A percentile compares a stretch with the other conserved stretches of the same genome.
Evolutionary conservation across 1,140 invertebrate genomes (phyloP).

Genomic region (Hestina assimilis): DNA sequence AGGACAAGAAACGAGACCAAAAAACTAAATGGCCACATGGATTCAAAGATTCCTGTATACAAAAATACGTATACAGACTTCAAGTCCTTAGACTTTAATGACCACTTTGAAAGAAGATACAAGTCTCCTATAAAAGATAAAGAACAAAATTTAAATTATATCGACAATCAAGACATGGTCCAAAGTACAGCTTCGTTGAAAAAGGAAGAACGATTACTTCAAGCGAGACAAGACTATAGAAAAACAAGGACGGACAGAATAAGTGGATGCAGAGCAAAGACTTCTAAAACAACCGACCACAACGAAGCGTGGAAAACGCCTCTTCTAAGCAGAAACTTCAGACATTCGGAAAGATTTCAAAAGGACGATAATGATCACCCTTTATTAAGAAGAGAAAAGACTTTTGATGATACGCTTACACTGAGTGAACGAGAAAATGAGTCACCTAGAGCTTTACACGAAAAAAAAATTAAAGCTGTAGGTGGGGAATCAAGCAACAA

Average conservation of each 20-base stretch:
- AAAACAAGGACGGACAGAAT: slow-evolving; percentile 63
- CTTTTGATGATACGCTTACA: slow-evolving; percentile 69
- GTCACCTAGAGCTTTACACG: slow-evolving; percentile 52
- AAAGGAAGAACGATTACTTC: slow-evolving; percentile 69
- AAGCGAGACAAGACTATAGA: slow-evolving; percentile 63
- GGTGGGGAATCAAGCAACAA: slow-evolving; percentile 60
- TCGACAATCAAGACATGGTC: slow-evolving; percentile 66
- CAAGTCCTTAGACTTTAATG: slow-evolving; percentile 61
- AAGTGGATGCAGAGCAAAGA: slow-evolving; percentile 71
- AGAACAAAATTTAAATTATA: slow-evolving; percentile 67
- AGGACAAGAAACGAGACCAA: slow-evolving; percentile 86
- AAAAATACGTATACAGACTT: slow-evolving; percentile 57
- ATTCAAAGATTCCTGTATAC: slow-evolving; percentile 47
- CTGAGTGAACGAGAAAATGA: slow-evolving; percentile 54
- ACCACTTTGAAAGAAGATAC: slow-evolving; percentile 66
- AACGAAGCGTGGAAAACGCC: slow-evolving; percentile 71
- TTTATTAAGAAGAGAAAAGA: slow-evolving; percentile 72
- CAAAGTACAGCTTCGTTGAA: slow-evolving; percentile 68
- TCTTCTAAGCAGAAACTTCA: slow-evolving; percentile 69
- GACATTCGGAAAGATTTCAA: slow-evolving; percentile 74
- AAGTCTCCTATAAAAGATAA: slow-evolving; percentile 69
- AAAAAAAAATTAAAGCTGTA: slow-evolving; percentile 62
- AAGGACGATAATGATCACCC: slow-evolving; percentile 59
- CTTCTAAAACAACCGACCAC: slow-evolving; percentile 57
- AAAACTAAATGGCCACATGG: slow-evolving; percentile 63